Percentiles rank a stretch among this genome's conserved stretches.
These are phyloP conservation scores for Catagonus wagneri DNA, from an alignment of 2,113 vertebrate genomes.

Conservation along the genomic window DNA sequence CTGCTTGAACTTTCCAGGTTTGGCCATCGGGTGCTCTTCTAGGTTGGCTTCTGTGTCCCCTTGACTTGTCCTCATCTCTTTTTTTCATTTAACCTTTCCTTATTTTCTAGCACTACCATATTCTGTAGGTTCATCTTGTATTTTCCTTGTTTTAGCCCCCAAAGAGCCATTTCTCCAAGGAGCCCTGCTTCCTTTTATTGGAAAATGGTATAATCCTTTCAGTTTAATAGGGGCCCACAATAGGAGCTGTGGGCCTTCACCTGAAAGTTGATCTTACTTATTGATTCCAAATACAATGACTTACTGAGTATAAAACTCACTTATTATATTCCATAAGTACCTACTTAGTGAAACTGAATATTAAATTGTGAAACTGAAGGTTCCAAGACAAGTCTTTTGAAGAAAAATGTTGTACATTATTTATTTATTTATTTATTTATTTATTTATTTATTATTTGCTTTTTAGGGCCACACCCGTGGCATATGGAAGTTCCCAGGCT, in stretches of 20 bases:
- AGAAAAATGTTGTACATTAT: background rate
- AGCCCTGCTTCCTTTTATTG: background rate
- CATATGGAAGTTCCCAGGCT: no score
- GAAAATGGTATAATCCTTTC: background rate
- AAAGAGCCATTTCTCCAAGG: background rate
- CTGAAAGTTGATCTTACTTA: conserved; percentile 13
- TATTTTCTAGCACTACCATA: background rate
- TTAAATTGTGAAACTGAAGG: background rate
- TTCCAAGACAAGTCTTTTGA: background rate
- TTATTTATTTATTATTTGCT: no score
- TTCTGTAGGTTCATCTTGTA: background rate
- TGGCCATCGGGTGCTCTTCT: background rate
- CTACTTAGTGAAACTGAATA: conserved; percentile 31
- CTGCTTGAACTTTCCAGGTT: background rate
- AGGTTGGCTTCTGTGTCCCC: background rate
- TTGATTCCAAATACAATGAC: conserved; percentile 47
- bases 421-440: background rate
- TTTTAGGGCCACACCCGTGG: no score
- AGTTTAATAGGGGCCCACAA: background rate
- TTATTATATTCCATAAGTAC: conserved; percentile 17
- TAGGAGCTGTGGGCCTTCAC: background rate
- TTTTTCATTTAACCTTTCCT: background rate
- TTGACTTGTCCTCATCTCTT: background rate
- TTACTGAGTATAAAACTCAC: background rate
- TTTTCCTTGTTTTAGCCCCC: background rate